Base-by-base conservation (phyloP, 2,888 invertebrate genomes). In the Ochropleura plecta region DNA sequence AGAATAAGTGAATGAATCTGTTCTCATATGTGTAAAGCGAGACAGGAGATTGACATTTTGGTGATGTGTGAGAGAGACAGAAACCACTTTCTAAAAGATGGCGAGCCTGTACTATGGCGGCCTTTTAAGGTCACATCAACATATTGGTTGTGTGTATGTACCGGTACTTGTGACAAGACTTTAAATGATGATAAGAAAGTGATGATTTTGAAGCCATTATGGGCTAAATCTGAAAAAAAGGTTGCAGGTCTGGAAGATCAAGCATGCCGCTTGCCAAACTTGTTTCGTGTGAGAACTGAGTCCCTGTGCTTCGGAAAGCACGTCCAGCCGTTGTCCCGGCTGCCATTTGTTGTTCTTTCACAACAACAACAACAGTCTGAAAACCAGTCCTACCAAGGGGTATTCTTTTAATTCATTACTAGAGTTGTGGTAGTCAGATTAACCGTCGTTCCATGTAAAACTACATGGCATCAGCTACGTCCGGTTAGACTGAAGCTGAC, bases 71-170 rank as follows among this genome's bases (percentile, higher is more conserved):
- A 93, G 72, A 55, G 91, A 90, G 94, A 92, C 71, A 76, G 83
- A 42, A 20, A 73, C 65, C 75, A 95, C 96, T 96, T 96, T 96
- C 96, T 96, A 96, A 95, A 94, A 91, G 89, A 89, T 89, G 88
- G 86, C 86, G 86, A 91, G 88, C 90, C 83, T 81, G 89, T 90
- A 86, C 87, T 79, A 86, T 86, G 83, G 87, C 78, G 76, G 87
- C 89, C 91, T 93, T 94, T 94, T 95, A 95, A 94, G 96, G 96
- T 96, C 96, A 95, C 93, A 95, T 95, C 94, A 91, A 82, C 86
- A 88, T 88, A 86, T 70, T 82, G 68, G 53, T 70, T 40, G 60
- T 76, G 49, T 42, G 53, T 42, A 62, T 65, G 8, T 60, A 68
- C 66, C 67, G 53, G 76, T 70, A 68, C 76, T 60, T 70, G 69